Base-by-base conservation (phyloP, 2,888 invertebrate genomes). In the Amphimallon solstitiale region DNA sequence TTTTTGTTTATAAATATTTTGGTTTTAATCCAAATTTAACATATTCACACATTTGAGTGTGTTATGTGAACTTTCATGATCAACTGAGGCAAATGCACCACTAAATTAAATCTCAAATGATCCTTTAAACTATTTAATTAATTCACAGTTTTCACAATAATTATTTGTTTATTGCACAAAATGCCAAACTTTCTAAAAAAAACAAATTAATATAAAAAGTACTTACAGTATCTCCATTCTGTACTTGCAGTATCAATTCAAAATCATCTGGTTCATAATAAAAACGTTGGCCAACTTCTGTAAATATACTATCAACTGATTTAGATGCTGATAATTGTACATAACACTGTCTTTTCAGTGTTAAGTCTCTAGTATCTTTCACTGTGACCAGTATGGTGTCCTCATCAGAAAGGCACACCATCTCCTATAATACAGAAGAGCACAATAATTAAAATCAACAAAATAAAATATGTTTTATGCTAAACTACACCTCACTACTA, bases 381-480 rank as follows among this genome's bases (percentile, higher is more conserved):
- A 74, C 67, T 38, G 65, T 67, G 49, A 69, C 71, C 68, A 82
- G 79, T 67, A 78, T 73, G 59, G 75, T 75, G 68, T 76, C 77
- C 71, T 82, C 83, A 72, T 80, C 80, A 66, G 79, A 78, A 68
- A 79, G 80, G 75, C 83, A 83, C 77, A 85, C 84, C 85, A 85
- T 85, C 75, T 79, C 81, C 84, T 84, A 77, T 62, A 69, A 63
- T 6, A 60, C 43, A 34, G 17, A 54, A 51, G 46, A 23, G 17
- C 1, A 46, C 12, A 35, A 10, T 19, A 10, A 3, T 23, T 45
- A 1, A 29, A 29, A 29, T 29, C n/a, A n/a, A n/a, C n/a, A n/a
- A n/a, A 29, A 10, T 19, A 23, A 5, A 23, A 59, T 23, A 9
- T 21, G 12, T 9, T 35, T 14, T 12, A 21, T 59, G 17, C 6